Base-by-base conservation (phyloP, 2,888 invertebrate species). In the Tubulanus polymorphus region DNA sequence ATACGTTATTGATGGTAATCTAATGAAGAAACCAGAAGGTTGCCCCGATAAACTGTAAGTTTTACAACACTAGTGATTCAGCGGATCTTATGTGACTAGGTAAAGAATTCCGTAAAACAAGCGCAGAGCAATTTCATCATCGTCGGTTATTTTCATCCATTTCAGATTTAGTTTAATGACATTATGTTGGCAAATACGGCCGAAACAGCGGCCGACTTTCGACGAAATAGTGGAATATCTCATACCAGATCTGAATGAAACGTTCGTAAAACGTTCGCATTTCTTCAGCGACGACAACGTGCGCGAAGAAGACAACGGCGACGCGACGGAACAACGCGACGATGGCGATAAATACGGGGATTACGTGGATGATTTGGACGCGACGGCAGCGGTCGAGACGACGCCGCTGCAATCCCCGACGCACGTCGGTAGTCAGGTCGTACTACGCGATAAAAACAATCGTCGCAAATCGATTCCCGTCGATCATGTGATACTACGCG, bases 21-120 rank as follows among this genome's bases (percentile, higher is more conserved):
- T 92, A 47, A 93, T 97, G 93, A 92, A 93, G 78, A 86, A 89
- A 59, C 99, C 97, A 0, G 92, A 92, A 79, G 91, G 93, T 79
- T 97, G 97, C 80, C 95, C 96, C 1, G 90, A 92, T 73, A 86
- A 89, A 68, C 82, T 97, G 77, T 83, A 73, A 69, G 77, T 67
- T 10, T 23, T 56, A 46, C 41, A n/a, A 2, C 18, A 8, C 12
- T 41, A 18, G 28, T 20, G 30, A 47, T 3, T 48, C 15, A 48
- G 12, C 18, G 47, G 10, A 15, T 3, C 18, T 29, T 49, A 2
- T 51, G 12, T 48, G 12, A n/a, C 47, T 51, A 2, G 45, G 10
- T 48, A 48, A 25, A 15, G 15, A 49, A 41, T 10, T 12, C n/a
- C 25, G 48, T 20, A 18, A 25, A 20, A 6, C 8, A 25, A 30